Evolutionary conservation across 1,140 invertebrate genomes (phyloP).

Genomic region (Gonioctena quinquepunctata): DNA sequence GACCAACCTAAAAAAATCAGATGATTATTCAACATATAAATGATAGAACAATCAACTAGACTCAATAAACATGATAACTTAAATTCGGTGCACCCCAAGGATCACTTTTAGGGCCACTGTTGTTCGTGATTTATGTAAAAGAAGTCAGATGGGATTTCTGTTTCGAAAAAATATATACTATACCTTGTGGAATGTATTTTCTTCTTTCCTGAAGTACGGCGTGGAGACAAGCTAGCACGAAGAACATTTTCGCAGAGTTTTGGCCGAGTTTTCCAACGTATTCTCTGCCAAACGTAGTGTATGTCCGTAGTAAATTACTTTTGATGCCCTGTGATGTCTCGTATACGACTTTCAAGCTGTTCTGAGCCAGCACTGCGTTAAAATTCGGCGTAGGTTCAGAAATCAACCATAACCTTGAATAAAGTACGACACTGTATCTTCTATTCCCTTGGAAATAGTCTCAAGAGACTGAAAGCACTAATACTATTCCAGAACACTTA

Average conservation of each 20-base stretch:
- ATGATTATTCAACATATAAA: too few relatives aligned
- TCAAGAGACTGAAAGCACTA: neutral
- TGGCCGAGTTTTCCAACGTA: conserved; percentile 46
- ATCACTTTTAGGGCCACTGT: too few relatives aligned
- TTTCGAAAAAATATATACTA: too few relatives aligned
- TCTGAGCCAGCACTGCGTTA: conserved; percentile 59
- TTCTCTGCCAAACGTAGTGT: conserved; percentile 49
- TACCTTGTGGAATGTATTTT: conserved; percentile 77
- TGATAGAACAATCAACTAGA: too few relatives aligned
- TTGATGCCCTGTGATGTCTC: conserved; percentile 74
- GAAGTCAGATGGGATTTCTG: too few relatives aligned
- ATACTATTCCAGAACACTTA: neutral
- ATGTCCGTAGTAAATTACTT: conserved; percentile 61
- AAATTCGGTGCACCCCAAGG: too few relatives aligned
- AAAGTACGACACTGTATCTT: too few relatives aligned
- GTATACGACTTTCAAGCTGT: conserved; percentile 77
- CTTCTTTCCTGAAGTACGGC: conserved; percentile 87
- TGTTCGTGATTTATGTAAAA: too few relatives aligned
- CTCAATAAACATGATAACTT: too few relatives aligned
- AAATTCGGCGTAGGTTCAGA: conserved; percentile 72
- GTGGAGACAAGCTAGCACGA: conserved; percentile 81
- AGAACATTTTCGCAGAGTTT: conserved; percentile 61
- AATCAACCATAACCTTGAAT: conserved; percentile 76
- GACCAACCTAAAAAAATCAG: conserved; percentile 78
- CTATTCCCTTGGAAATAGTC: too few relatives aligned